A percentile compares a stretch with the other conserved stretches of the same genome.
Evolutionary conservation across 1,140 invertebrate species (phyloP).

Genomic region (Andricus grossulariae): DNA sequence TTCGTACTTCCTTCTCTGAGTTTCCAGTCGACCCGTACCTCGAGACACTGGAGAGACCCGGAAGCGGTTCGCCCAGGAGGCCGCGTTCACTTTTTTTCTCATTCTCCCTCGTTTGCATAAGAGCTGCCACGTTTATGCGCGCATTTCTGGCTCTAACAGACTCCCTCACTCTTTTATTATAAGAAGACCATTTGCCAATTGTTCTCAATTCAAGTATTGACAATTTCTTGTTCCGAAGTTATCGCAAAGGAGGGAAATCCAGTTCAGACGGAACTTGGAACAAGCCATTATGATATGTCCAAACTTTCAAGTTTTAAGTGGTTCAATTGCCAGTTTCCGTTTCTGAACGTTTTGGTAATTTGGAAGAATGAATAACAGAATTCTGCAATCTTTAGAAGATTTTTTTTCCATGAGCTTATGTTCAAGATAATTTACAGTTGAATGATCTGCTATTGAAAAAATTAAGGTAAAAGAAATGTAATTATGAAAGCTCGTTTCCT

Average conservation of each 20-base stretch:
- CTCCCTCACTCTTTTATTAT: not conserved
- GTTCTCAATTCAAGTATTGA: slow-evolving; percentile 4
- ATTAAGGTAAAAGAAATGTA: not conserved
- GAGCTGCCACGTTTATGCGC: slow-evolving; percentile 25
- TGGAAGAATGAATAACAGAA: too few species aligned
- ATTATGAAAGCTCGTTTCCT: slow-evolving; percentile 23
- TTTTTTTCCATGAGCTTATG: too few species aligned
- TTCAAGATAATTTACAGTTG: too few species aligned
- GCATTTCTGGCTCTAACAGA: slow-evolving; percentile 4
- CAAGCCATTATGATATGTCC: too few species aligned
- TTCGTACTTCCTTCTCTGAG: slow-evolving; percentile 30
- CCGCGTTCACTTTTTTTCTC: slow-evolving; percentile 3
- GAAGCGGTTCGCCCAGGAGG: slow-evolving; percentile 7
- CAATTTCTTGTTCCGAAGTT: not conserved
- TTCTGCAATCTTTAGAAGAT: too few species aligned
- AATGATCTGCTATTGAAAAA: not conserved
- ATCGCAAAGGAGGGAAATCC: too few species aligned
- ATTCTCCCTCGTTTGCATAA: slow-evolving; percentile 38
- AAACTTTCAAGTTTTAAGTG: too few species aligned
- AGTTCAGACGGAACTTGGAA: too few species aligned
- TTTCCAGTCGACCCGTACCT: slow-evolving; percentile 37
- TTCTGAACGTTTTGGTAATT: too few species aligned
- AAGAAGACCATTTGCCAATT: slow-evolving; percentile 17
- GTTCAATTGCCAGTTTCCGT: too few species aligned
- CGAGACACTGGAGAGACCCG: slow-evolving; percentile 29